Base-by-base conservation (phyloP, 2,888 invertebrate species). In the Mesoligia furuncula region DNA sequence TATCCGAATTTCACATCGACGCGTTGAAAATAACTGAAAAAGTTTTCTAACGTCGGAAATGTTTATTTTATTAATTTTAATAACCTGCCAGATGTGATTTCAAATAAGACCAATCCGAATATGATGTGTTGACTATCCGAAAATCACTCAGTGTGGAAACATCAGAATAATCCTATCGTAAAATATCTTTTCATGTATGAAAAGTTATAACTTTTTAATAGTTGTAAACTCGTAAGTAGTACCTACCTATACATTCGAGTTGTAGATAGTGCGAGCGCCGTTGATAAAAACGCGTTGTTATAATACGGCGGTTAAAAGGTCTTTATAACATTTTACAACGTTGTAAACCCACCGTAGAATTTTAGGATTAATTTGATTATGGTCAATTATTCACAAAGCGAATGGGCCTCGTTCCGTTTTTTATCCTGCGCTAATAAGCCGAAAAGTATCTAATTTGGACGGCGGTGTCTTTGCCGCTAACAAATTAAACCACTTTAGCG, bases 341-440 rank as follows among this genome's bases (percentile, higher is more conserved):
- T 91, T 94, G 93, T 96, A 96, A 96, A 96, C 96, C 95, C 95
- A 96, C 96, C 95, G 96, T 96, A 95, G 95, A 95, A 96, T 95
- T 95, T 96, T 94, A 95, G 96, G 94, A 96, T 96, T 96, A 96
- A 96, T 96, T 96, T 96, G 96, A 96, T 96, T 96, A 96, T 96
- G 92, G 96, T 95, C 96, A 96, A 96, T 96, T 96, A 96, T 96
- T 96, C 95, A 96, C 95, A 94, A 96, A 95, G 94, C 94, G 94
- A 94, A 95, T 93, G 93, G 92, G 87, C 83, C 94, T 94, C 94
- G 94, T 94, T 95, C 92, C 86, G 93, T 93, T 96, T 96, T 95
- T 96, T 92, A 91, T 91, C 91, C 91, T 91, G 93, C 94, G 94
- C 94, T 96, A 96, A 96, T 96, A 96, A 96, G 96, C 93, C 94